Evolutionary conservation across 2,888 invertebrate genomes (phyloP).

Genomic region (Rotaria macrura): DNA sequence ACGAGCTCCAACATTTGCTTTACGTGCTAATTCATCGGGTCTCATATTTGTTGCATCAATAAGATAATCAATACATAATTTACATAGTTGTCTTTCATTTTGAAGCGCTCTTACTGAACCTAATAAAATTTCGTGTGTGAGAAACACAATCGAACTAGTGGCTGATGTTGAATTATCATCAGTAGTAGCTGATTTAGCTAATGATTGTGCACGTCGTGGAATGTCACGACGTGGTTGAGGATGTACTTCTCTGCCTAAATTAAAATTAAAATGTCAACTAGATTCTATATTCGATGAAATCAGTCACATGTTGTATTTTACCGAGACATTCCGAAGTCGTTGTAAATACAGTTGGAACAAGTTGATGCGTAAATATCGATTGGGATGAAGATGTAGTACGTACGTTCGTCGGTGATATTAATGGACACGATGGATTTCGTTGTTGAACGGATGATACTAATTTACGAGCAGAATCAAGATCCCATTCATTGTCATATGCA

Average conservation of each 20-base stretch:
- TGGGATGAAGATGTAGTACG: not conserved
- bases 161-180: not conserved
- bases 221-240: not conserved
- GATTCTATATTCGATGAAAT: too few species aligned
- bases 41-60: conserved; percentile 30
- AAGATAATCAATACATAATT: conserved; percentile 27
- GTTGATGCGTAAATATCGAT: not conserved
- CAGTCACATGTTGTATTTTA: too few species aligned
- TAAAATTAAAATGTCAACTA: not conserved
- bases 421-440: conserved; percentile 1
- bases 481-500: not conserved
- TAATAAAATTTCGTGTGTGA: conserved; percentile 19
- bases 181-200: not conserved
- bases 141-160: not conserved
- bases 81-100: conserved; percentile 32
- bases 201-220: not conserved
- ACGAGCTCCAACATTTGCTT: conserved; percentile 21
- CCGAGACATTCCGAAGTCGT: not conserved
- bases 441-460: not conserved
- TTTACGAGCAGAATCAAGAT: not conserved
- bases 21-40: conserved; percentile 22
- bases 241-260: not conserved
- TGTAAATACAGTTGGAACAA: not conserved
- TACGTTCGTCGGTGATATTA: not conserved
- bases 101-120: conserved; percentile 23